Percentiles rank a stretch among this genome's conserved stretches.
These are phyloP conservation scores for Callopanchax toddi DNA, from an alignment of 2,113 vertebrate genomes.

Conservation along the genomic window DNA sequence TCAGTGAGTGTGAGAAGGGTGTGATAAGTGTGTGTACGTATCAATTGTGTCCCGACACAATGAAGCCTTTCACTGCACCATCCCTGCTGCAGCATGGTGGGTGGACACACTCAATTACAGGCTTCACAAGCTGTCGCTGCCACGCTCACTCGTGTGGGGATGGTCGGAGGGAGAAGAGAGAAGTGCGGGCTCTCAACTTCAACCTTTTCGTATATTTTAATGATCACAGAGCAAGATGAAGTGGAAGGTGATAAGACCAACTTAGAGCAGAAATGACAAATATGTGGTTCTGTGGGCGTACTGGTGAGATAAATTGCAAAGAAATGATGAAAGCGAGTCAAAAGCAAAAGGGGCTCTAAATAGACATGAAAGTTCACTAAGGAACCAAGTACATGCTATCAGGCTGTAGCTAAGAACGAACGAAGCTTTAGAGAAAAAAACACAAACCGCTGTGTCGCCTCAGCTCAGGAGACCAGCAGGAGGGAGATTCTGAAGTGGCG, in stretches of 20 bases:
- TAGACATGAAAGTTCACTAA: too few species aligned
- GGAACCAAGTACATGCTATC: too few species aligned
- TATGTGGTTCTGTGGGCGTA: too few species aligned
- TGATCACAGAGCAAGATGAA: not conserved
- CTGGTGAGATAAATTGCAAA: too few species aligned
- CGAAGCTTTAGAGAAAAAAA: too few species aligned
- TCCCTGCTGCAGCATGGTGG: conserved; percentile 70
- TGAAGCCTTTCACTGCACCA: conserved; percentile 52
- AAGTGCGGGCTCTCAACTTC: not conserved
- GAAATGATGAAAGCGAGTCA: too few species aligned
- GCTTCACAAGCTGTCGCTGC: conserved; percentile 57
- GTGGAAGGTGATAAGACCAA: not conserved
- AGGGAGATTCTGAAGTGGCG: too few species aligned
- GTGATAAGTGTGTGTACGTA: conserved; percentile 46
- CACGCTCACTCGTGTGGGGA: conserved; percentile 10
- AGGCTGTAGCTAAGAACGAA: too few species aligned
- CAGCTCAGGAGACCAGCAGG: too few species aligned
- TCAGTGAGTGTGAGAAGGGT: conserved; percentile 16
- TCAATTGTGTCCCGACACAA: conserved; percentile 68
- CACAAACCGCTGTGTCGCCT: too few species aligned
- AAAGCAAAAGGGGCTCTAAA: too few species aligned
- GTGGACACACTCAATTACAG: conserved; percentile 81
- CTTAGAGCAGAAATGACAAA: too few species aligned
- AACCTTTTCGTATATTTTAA: not conserved
- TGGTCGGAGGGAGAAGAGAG: not conserved